Evolutionary conservation across 2,113 vertebrate genomes (phyloP), one percentile per base, ranked within the genome.

Genomic region (Raphicerus campestris): DNA sequence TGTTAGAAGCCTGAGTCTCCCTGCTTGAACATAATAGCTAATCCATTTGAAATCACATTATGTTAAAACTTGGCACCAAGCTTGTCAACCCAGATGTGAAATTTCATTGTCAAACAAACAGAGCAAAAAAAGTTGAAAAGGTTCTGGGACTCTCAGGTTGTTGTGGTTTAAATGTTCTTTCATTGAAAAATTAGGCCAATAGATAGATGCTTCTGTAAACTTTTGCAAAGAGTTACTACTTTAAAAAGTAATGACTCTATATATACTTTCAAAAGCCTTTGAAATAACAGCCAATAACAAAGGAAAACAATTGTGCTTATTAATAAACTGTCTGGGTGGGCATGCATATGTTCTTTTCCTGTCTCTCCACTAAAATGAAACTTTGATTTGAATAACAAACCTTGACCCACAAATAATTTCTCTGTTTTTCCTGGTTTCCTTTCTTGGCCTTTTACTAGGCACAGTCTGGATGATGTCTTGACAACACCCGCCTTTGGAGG

Each of bases 81-180:
- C 87, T 96, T 96, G 55, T 97, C 53, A 96, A 97, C 45, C 97
- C 98, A 98, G 97, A 98, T 98, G 98, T 98, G 93, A 87, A 90
- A 55, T 93, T 98, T 98, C 98, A 97, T 98, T 98, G 96, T 97
- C n/a, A 9, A 84, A 94, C 91, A 95, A 94, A 94, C 55, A 93
- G 82, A 45, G 49, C 87, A 97, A 85, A 90, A 93, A 93, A 89
- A 0, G 28, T 90, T 82, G 93, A 90, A 82, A 89, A 92, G 3
- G 5, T 94, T 97, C 91, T 87, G 24, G 22, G 42, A 94, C 94
- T 63, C 94, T 96, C 86, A 95, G 92, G 78, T 92, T 89, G 30
- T 93, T 86, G 88, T 39, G 92, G 97, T 91, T 94, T 91, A 86
- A 61, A 86, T 6, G 6, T 83, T 93, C 63, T 90, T 94, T 94